Base-by-base conservation (phyloP, 2,797 vertebrate species). In the Euphonia xanthogaster region DNA sequence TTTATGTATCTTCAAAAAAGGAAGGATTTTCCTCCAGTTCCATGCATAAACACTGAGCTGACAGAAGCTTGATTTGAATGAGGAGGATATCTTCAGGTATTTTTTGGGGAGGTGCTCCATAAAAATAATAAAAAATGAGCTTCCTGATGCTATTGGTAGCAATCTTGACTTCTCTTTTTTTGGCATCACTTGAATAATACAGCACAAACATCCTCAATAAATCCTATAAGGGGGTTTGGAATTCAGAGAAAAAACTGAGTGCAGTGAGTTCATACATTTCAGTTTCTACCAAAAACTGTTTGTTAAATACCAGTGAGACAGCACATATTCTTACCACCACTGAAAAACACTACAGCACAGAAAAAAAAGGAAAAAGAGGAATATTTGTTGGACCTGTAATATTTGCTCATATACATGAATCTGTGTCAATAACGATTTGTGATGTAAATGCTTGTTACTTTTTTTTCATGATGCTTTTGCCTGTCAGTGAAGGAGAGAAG, bases 361-460 rank as follows among this genome's bases (percentile, higher is more conserved):
- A 48, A 85, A 62, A 48, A 48, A 75, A 66, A 80, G 73, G 33
- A 3, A 10, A 53, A 27, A 70, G 30, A 76, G 19, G 37, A 73
- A 33, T 83, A 39, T 78, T 67, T 63, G 66, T 79, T 80, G 20
- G 30, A 91, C 39, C 60, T 94, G 87, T 93, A 88, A 47, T 50
- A 57, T 67, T 81, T 92, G 76, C 65, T 92, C 58, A 91, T 85
- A 86, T 87, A 95, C 89, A 78, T 63, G 37, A 72, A 72, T 87
- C 50, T 91, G 51, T 96, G 89, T 86, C 83, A 76, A 87, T 83
- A 88, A 88, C 60, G 57, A 73, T 91, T 86, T 86, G 91, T 94
- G 93, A 94, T 95, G 85, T 94, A 94, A 95, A 94, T 93, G 94
- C 91, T 91, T 93, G 65, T 92, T 94, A 57, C 35, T 66, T 9